Base-by-base conservation (phyloP, 2,797 vertebrate genomes). In the Babyrousa celebensis region DNA sequence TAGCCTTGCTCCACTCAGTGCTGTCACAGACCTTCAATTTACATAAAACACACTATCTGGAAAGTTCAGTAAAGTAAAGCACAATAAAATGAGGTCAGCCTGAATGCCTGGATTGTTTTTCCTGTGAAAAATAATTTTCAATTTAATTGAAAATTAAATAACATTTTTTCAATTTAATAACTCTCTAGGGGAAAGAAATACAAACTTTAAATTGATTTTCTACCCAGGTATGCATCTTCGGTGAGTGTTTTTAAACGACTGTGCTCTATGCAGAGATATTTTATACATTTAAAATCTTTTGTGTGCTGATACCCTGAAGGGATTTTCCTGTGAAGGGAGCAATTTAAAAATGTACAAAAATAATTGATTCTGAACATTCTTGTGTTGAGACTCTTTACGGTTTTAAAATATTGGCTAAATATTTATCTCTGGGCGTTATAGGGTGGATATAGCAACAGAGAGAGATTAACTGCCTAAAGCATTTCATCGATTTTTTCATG, bases 361-460 rank as follows among this genome's bases (percentile, higher is more conserved):
- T 68, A 88, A 96, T 79, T 88, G 43, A 36, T 60, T 88, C 79
- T 43, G 5, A 68, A 96, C 12, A 83, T 52, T 67, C 29, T 29
- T 60, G 2, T 94, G 58, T 91, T 40, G 80, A 18, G 63, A 43
- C 94, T 96, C 92, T 84, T 89, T 75, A 16, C 29, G 62, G 79
- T 78, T 97, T 90, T 85, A 88, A 94, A 91, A 84, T 84, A 74
- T 23, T 83, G 75, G 91, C 74, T 77, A 95, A 85, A 83, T 92
- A 85, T 80, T 95, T 97, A 75, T 85, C 85, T 85, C 75, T 32
- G 9, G 71, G 85, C 91, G 58, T 43, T 54, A 23, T 21, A 85
- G n/a, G 36, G 0, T 96, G 48, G 74, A 94, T 89, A 91, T 17
- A 95, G 71, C 79, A 62, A 84, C 3, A n/a, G 36, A 18, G 67